Conservation (phyloP, 2,888 invertebrate genomes). For the Drosophila mettleri region DNA sequence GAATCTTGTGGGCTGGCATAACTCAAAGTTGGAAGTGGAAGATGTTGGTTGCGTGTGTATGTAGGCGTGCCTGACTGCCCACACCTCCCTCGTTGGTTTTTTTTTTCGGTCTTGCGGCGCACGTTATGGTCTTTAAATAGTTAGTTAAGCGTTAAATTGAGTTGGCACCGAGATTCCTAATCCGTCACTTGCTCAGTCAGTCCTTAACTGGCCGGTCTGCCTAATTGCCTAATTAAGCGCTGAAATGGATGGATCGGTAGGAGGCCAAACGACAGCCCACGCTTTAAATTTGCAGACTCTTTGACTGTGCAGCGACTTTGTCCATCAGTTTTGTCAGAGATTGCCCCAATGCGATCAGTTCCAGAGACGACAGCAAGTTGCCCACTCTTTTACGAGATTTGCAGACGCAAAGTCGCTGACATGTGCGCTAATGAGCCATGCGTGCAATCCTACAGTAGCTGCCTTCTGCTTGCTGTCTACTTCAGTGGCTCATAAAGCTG, state of each 20-base stretch:
- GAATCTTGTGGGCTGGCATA: slow-evolving; percentile 44
- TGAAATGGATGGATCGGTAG: slow-evolving; percentile 37
- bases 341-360: slow-evolving; percentile 13
- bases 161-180: slow-evolving; percentile 57
- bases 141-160: slow-evolving; percentile 77
- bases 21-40: slow-evolving; percentile 23
- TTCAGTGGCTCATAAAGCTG: slow-evolving; percentile 1
- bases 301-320: slow-evolving; percentile 20
- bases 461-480: not conserved
- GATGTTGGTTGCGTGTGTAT: slow-evolving; percentile 15
- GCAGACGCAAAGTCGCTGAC: slow-evolving; percentile 54
- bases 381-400: slow-evolving; percentile 33
- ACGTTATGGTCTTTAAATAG: slow-evolving; percentile 63
- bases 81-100: slow-evolving; percentile 15
- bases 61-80: slow-evolving; percentile 25
- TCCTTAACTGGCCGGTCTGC: slow-evolving; percentile 54
- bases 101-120: slow-evolving; percentile 31
- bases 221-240: slow-evolving; percentile 76
- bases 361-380: slow-evolving; percentile 14
- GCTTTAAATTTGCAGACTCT: slow-evolving; percentile 50
- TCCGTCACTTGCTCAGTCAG: slow-evolving; percentile 32
- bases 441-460: not conserved
- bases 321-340: slow-evolving; percentile 18
- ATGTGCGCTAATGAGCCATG: slow-evolving; percentile 64
- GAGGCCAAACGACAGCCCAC: slow-evolving; percentile 57